phyloP scores from a whole-genome alignment of 2,797 vertebrate genomes.

The Poecilia picta region DNA sequence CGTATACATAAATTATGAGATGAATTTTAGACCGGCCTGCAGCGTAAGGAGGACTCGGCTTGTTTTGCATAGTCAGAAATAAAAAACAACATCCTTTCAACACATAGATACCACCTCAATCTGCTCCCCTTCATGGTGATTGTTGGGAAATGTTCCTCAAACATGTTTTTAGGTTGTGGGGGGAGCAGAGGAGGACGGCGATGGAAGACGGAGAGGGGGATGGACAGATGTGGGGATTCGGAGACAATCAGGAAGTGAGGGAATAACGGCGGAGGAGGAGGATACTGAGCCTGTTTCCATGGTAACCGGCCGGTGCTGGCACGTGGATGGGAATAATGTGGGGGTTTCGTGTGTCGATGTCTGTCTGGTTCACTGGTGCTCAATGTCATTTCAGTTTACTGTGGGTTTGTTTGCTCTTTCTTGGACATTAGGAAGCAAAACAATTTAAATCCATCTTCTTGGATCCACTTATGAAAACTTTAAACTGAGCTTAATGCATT shows the following conservation, averaged over 20 bases:
- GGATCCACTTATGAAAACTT: background rate
- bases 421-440: background rate
- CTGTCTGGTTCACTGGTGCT: conserved; percentile 34
- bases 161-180: conserved; percentile 39
- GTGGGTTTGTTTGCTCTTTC: background rate
- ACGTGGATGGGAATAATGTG: conserved; percentile 4
- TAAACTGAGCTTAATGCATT: background rate
- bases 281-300: conserved; percentile 75
- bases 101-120: background rate
- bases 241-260: conserved; percentile 67
- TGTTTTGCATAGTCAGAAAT: conserved; percentile 8
- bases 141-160: background rate
- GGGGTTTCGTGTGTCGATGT: conserved; percentile 20
- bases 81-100: too few relatives aligned
- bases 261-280: conserved; percentile 55
- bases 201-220: conserved; percentile 18
- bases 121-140: background rate
- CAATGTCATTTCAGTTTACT: background rate
- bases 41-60: conserved; percentile 2
- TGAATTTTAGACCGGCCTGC: background rate
- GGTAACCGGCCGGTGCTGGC: conserved; percentile 63
- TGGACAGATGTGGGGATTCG: conserved; percentile 49
- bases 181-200: conserved; percentile 24
- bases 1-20: conserved; percentile 15
- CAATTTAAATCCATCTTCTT: background rate